Evolutionary conservation across 2,888 invertebrate genomes (phyloP).

Genomic region (Nebria brevicollis): DNA sequence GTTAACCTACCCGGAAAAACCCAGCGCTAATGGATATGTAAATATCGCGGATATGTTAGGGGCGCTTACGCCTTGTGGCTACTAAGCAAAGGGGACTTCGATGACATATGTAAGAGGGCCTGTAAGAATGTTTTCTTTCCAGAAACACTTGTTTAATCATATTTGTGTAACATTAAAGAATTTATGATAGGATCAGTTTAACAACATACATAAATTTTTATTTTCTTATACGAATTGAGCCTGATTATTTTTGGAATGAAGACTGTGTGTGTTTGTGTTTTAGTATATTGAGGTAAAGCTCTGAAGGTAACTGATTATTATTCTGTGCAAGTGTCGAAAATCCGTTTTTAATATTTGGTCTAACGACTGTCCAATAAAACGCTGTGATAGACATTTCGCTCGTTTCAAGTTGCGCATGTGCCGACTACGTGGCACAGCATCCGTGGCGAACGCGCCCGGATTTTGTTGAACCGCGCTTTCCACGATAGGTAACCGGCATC

Average conservation of each 20-base stretch:
- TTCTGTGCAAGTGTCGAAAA: constrained; percentile 23
- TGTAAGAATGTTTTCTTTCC: constrained; percentile 13
- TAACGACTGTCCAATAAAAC: constrained; percentile 40
- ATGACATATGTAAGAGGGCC: constrained; percentile 13
- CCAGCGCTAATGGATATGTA: constrained; percentile 41
- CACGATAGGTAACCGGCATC: no score
- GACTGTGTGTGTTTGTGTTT: no score
- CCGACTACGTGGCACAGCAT: neutral
- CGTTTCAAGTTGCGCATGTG: neutral
- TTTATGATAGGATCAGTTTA: no score
- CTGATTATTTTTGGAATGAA: no score
- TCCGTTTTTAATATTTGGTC: constrained; percentile 44
- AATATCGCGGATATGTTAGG: constrained; percentile 19
- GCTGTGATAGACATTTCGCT: constrained; percentile 34
- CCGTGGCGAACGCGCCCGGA: neutral
- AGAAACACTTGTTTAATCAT: neutral
- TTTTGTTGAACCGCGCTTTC: neutral
- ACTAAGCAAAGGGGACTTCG: neutral
- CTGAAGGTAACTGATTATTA: neutral
- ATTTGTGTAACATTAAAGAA: no score
- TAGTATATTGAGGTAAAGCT: neutral
- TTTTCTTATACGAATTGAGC: no score
- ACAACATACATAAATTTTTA: no score
- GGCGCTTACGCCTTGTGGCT: neutral
- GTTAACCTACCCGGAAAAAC: constrained; percentile 29